Evolutionary conservation across 2,113 vertebrate species (phyloP).

Genomic region (Piaya cayana): DNA sequence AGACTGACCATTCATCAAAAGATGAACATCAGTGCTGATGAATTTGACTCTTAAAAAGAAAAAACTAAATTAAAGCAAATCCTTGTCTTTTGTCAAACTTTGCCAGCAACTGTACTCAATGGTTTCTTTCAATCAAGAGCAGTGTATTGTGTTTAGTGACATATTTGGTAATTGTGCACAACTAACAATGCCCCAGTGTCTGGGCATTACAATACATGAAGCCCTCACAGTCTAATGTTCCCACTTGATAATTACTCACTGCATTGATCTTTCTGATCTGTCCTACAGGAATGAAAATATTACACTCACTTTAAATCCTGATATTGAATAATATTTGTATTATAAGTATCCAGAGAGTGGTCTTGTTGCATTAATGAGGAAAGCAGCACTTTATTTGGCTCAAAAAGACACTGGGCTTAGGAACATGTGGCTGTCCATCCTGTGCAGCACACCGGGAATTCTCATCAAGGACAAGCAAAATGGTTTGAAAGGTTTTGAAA

Average conservation of each 20-base stretch:
- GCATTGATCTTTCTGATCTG: slow-evolving; percentile 1
- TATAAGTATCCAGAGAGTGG: neutral
- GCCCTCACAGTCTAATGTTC: slow-evolving; percentile 12
- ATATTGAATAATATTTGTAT: slow-evolving; percentile 19
- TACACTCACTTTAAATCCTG: neutral
- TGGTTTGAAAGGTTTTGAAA: neutral
- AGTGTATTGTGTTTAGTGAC: slow-evolving; percentile 1
- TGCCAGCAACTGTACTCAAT: neutral
- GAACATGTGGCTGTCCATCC: neutral
- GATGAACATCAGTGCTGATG: neutral
- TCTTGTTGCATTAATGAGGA: neutral
- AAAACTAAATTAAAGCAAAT: neutral
- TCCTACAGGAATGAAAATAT: neutral
- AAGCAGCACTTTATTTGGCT: neutral
- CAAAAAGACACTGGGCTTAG: neutral
- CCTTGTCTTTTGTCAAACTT: neutral
- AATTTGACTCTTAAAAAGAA: neutral
- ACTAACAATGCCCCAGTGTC: neutral
- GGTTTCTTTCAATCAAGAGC: neutral
- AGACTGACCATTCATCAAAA: neutral
- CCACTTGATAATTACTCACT: slow-evolving; percentile 33
- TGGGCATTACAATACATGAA: slow-evolving; percentile 32
- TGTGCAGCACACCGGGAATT: neutral
- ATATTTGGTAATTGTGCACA: neutral
- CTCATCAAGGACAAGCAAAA: neutral